A percentile compares a stretch with the other conserved stretches of the same genome.
phyloP scores from a whole-genome alignment of 2,797 vertebrate genomes.

The Gorsachius magnificus region DNA sequence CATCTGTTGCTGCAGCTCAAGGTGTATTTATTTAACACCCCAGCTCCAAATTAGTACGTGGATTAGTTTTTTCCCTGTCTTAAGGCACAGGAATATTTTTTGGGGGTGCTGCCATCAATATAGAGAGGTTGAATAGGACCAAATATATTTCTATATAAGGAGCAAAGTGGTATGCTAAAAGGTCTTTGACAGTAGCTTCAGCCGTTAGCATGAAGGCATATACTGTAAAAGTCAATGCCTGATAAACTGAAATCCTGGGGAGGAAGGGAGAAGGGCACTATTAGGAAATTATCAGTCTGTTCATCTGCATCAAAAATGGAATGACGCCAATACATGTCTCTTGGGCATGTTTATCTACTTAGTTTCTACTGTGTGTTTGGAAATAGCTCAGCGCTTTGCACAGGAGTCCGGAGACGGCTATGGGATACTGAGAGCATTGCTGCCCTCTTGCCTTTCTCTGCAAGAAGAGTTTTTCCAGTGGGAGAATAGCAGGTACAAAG shows the following conservation, averaged over 20 bases:
- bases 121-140: too few species aligned
- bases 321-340: background rate
- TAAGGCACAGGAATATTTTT: background rate
- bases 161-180: background rate
- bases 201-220: background rate
- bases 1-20: background rate
- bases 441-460: background rate
- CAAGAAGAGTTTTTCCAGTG: background rate
- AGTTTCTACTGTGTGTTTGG: background rate
- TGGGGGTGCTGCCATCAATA: background rate
- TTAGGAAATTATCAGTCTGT: background rate
- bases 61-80: background rate
- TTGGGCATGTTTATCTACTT: background rate
- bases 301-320: background rate
- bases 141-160: background rate
- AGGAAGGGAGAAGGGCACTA: background rate
- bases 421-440: accelerated
- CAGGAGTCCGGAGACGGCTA: background rate
- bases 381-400: background rate
- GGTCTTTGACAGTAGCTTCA: background rate
- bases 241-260: background rate
- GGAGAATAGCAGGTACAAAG: background rate
- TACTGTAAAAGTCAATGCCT: background rate
- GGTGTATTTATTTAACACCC: background rate
- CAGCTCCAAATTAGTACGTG: background rate